A percentile compares a stretch with the other conserved stretches of the same genome.
These are phyloP conservation scores for Rhinichthys klamathensis DNA, from an alignment of 2,113 vertebrate species.

Conservation along the genomic window DNA sequence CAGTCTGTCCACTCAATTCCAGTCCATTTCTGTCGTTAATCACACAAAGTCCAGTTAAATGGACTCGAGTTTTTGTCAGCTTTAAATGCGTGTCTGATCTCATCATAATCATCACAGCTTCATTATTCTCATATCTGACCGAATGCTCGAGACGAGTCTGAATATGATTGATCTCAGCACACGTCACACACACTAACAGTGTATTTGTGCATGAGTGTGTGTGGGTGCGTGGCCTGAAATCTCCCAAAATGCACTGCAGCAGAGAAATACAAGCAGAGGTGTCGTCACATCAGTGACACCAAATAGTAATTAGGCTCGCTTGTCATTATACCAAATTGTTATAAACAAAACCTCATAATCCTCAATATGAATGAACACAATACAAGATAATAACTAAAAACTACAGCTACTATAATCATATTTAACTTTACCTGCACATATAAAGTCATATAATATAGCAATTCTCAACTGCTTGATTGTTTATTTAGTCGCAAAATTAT, in stretches of 20 bases:
- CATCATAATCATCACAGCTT: background rate
- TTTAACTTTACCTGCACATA: too few species aligned
- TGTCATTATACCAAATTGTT: background rate
- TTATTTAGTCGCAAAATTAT: background rate
- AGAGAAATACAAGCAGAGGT: conserved; percentile 2
- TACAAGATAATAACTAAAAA: too few species aligned
- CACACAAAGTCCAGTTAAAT: background rate
- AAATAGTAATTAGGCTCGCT: background rate
- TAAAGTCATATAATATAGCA: too few species aligned
- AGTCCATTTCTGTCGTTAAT: background rate
- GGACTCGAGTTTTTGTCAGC: background rate
- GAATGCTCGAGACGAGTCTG: background rate
- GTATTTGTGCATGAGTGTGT: conserved; percentile 2
- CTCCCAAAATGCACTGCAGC: conserved; percentile 37
- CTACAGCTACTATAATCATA: too few species aligned
- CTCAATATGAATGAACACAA: background rate
- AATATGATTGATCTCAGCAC: background rate
- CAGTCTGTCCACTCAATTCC: background rate
- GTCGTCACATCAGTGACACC: background rate
- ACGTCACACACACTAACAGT: conserved; percentile 7
- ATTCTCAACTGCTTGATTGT: too few species aligned
- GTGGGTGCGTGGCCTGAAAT: conserved; percentile 49
- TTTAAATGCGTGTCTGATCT: background rate
- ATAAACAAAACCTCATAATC: background rate
- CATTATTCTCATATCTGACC: background rate